Evolutionary conservation across 2,797 vertebrate species (phyloP), one percentile per base, ranked within the genome.

Genomic region (Clarias platycephalus): DNA sequence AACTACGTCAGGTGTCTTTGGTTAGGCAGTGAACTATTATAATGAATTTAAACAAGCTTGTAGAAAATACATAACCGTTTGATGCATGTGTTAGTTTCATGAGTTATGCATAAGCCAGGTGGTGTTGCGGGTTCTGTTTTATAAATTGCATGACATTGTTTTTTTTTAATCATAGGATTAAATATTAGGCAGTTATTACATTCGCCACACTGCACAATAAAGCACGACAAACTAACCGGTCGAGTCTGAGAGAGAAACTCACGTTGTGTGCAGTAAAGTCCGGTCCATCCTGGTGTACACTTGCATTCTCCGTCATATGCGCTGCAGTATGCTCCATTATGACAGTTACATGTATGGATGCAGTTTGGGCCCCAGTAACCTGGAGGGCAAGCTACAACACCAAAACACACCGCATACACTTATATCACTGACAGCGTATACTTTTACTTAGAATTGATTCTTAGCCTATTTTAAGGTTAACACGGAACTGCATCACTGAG

Each of bases 261-360:
- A 99, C 98, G 96, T 79, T 99, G 98, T 1, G 97, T 97, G 93
- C 98, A 99, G 95, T 96, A 98, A 85, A 98, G 95, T 63, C 98
- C 97, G 0, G 96, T 98, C 98, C 98, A 99, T 58, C 98, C 98
- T 0, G 96, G 93, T 2, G 95, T 96, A 66, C 98, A 99, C 89
- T 95, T 94, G 87, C 98, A 99, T 86, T 97, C 96, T 82, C 98
- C 98, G 10, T 99, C 97, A 28, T 97, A 97, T 0, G 97, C 93
- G 37, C 95, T 97, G 93, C 98, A 99, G 90, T 93, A 92, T 0
- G 97, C 98, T 88, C 97, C 97, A 0, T 99, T 98, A 93, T 99
- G 97, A 91, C 98, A 99, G 93, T 96, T 98, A 90, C 98, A 99
- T 0, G 97, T 97, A 80, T 98, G 97, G 91, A 98, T 97, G 91